These are phyloP conservation scores for Anastatus disparis DNA, from an alignment of 1,140 invertebrate genomes.

Conservation along the genomic window DNA sequence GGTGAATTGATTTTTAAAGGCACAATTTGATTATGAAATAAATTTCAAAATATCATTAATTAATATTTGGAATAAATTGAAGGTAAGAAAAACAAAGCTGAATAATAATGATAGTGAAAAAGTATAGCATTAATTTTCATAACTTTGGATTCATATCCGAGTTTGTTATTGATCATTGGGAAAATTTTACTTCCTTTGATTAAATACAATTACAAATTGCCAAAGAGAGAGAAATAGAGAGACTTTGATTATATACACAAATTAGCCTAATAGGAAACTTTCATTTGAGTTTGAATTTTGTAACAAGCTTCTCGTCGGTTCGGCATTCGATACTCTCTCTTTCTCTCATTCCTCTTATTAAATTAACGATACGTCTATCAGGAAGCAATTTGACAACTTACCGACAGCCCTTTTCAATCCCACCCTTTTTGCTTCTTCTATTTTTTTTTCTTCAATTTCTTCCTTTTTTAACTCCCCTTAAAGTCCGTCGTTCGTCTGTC, in stretches of 20 bases:
- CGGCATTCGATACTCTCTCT: too few relatives aligned
- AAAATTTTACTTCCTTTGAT: neutral
- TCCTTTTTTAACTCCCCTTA: slow-evolving; percentile 23
- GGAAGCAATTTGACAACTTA: slow-evolving; percentile 26
- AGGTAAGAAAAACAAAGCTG: too few relatives aligned
- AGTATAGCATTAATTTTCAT: too few relatives aligned
- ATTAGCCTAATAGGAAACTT: slow-evolving; percentile 19
- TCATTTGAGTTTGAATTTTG: neutral
- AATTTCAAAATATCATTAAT: too few relatives aligned
- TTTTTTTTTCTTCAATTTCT: slow-evolving; percentile 13
- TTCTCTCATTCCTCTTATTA: slow-evolving; percentile 1
- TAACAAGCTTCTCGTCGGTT: neutral
- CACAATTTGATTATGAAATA: too few relatives aligned
- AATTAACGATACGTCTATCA: slow-evolving; percentile 24
- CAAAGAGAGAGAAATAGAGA: too few relatives aligned
- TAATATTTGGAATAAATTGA: too few relatives aligned
- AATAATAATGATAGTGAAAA: too few relatives aligned
- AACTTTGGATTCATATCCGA: too few relatives aligned
- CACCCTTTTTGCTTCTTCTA: neutral
- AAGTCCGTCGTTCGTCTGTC: too few relatives aligned
- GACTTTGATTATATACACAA: slow-evolving; percentile 21
- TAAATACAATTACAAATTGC: slow-evolving; percentile 11
- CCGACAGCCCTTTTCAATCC: neutral
- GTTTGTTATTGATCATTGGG: neutral
- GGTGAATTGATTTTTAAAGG: too few relatives aligned